Evolutionary conservation across 2,113 vertebrate species (phyloP).

Genomic region (Carlito syrichta): DNA sequence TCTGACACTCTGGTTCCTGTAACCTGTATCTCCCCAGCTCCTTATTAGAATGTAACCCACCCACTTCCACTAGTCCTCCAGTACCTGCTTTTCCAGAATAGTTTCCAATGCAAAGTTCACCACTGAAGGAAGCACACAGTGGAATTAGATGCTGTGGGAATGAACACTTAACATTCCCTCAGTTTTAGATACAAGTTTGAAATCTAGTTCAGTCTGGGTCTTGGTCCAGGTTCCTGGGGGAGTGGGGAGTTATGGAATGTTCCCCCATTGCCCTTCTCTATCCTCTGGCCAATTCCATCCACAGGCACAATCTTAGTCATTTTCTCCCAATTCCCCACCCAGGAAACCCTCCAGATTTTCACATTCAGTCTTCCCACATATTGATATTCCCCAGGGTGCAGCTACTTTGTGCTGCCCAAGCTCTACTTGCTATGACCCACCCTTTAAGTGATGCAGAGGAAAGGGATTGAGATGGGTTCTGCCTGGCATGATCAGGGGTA

Average conservation of each 20-base stretch:
- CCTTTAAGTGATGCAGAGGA: background rate
- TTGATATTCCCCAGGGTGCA: background rate
- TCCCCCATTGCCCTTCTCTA: background rate
- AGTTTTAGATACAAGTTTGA: background rate
- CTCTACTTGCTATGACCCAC: background rate
- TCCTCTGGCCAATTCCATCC: background rate
- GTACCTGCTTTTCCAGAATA: background rate
- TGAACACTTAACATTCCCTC: background rate
- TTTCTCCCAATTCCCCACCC: background rate
- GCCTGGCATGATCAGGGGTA: background rate
- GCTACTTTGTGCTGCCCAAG: background rate
- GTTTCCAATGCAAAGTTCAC: background rate
- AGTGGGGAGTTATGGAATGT: background rate
- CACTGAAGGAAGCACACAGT: background rate
- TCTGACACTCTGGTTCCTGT: conserved; percentile 8
- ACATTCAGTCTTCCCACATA: background rate
- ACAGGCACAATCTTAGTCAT: background rate
- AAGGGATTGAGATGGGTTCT: background rate
- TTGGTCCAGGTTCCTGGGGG: background rate
- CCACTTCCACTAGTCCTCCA: background rate
- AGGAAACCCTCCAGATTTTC: background rate
- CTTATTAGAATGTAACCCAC: background rate
- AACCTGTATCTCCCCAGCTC: background rate
- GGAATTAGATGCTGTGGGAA: background rate
- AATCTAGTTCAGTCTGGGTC: background rate